Conservation (phyloP, 2,888 invertebrate genomes). For the Augochlorella aurata region DNA sequence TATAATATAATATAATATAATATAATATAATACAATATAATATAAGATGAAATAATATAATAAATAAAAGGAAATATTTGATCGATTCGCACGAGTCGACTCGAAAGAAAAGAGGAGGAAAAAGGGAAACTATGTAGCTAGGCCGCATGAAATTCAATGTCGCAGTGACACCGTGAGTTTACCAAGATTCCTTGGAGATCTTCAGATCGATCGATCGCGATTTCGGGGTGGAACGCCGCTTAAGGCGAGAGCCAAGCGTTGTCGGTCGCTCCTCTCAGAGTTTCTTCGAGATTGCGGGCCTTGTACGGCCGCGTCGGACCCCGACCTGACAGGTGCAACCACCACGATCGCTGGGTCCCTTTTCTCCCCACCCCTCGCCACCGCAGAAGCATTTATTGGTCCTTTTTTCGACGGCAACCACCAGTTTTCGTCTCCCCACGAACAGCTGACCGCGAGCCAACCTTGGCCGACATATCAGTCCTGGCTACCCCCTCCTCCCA, state of each 20-base stretch:
- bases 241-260: slow-evolving; percentile 72
- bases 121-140: slow-evolving; percentile 1
- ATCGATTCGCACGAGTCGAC: too few relatives aligned
- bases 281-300: slow-evolving; percentile 72
- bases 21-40: too few relatives aligned
- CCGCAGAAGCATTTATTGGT: slow-evolving; percentile 37
- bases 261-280: slow-evolving; percentile 69
- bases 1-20: too few relatives aligned
- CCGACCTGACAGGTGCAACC: slow-evolving; percentile 74
- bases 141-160: slow-evolving; percentile 58
- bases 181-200: slow-evolving; percentile 49
- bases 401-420: slow-evolving; percentile 49
- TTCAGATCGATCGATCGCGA: slow-evolving; percentile 65
- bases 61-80: too few relatives aligned
- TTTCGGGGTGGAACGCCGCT: slow-evolving; percentile 67
- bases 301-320: slow-evolving; percentile 76
- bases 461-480: slow-evolving; percentile 67
- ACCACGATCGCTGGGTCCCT: slow-evolving; percentile 65
- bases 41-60: too few relatives aligned
- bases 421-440: slow-evolving; percentile 65
- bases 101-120: too few relatives aligned
- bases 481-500: background rate
- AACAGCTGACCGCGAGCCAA: slow-evolving; percentile 72
- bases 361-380: slow-evolving; percentile 53
- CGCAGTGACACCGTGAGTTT: slow-evolving; percentile 43